Evolutionary conservation across 2,888 invertebrate species (phyloP), one percentile per base, ranked within the genome.

Genomic region (Netelia melanura): DNA sequence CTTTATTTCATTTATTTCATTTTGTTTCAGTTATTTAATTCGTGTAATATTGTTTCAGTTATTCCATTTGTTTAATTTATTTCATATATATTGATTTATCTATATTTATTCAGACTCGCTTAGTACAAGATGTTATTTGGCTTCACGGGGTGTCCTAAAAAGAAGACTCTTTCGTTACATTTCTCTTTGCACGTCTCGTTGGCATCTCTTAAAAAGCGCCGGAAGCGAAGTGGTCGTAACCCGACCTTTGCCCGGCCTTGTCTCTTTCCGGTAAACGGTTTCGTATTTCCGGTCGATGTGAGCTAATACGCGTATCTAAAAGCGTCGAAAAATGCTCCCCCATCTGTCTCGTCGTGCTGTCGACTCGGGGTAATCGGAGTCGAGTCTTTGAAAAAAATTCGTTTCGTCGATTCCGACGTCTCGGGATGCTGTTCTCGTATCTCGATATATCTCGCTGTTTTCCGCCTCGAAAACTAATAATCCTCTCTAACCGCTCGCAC

Each of bases 211-310:
- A 21, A 21, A 68, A 23, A 11, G 68, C 6, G 54, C 71, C 80
- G 80, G 80, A 84, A 76, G 76, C 67, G 8, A 10, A 52, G 21
- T 56, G 38, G 48, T 62, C 43, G 71, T 67, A 80, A 80, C 61
- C 64, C 38, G 65, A 76, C 61, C 71, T 76, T 23, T n/a, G 67
- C 76, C 68, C 77, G 54, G 67, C 76, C 68, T 81, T 62, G 67
- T 54, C 17, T n/a, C 54, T 72, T 67, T 84, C 84, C 80, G 84
- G 84, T 58, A 75, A 83, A 80, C 65, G 76, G 80, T 83, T 76
- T 71, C 71, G 62, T 52, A 56, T 71, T 80, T 80, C 80, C 80
- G 58, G 76, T 76, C 71, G 76, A 81, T 72, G 72, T 44, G 80
- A 65, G 58, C 68, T 61, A 75, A 74, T 75, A 81, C 23, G 21